A percentile compares a stretch with the other conserved stretches of the same genome.
phyloP scores from a whole-genome alignment of 2,113 vertebrate genomes.

The Urocitellus parryii region DNA sequence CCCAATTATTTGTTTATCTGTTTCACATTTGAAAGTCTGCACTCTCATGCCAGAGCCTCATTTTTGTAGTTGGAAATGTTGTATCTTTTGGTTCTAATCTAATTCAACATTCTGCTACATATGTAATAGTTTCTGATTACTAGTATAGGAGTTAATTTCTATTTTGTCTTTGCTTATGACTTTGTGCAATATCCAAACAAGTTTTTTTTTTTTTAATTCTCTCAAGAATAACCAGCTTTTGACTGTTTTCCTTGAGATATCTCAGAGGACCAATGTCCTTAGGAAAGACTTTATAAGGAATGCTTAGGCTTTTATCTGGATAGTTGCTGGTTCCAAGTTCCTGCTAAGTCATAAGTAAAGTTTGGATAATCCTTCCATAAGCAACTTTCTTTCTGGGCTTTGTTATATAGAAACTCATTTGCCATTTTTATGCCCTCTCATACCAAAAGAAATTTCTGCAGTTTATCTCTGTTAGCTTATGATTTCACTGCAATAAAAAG shows the following conservation, averaged over 20 bases:
- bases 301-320: neutral
- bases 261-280: neutral
- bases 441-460: conserved; percentile 26
- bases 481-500: conserved; percentile 31
- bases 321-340: neutral
- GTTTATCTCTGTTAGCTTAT: conserved; percentile 21
- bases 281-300: neutral
- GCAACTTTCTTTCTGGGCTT: neutral
- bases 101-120: neutral
- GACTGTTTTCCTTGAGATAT: neutral
- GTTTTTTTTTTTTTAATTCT: conserved; percentile 11
- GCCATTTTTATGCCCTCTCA: conserved; percentile 37
- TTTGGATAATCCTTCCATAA: neutral
- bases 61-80: neutral
- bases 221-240: conserved; percentile 10
- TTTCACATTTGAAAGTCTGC: conserved; percentile 4
- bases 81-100: neutral
- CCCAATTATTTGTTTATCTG: neutral
- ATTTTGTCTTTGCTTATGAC: conserved; percentile 10
- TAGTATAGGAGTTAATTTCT: neutral
- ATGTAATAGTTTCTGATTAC: neutral
- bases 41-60: neutral
- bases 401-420: conserved; percentile 50
- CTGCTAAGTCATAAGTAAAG: conserved; percentile 5
- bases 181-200: neutral